Evolutionary conservation across 2,797 vertebrate genomes (phyloP).

Genomic region (Pangasius macronema): DNA sequence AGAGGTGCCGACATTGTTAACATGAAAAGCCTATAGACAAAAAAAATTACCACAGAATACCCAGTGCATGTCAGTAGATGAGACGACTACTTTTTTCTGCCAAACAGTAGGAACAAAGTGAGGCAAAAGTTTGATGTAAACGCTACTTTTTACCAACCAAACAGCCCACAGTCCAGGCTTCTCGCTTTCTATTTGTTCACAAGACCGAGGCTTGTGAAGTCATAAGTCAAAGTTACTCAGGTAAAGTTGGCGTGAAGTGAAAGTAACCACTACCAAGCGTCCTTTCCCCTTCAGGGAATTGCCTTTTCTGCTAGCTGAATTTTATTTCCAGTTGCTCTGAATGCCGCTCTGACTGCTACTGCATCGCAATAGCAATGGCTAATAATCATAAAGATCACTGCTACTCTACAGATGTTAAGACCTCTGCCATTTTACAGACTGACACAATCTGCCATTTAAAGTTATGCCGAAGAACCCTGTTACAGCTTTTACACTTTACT

Average conservation of each 20-base stretch:
- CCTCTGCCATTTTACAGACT: too few relatives aligned
- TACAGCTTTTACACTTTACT: too few relatives aligned
- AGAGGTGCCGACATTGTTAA: neutral
- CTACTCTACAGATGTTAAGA: too few relatives aligned
- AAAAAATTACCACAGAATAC: neutral
- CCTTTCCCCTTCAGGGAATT: neutral
- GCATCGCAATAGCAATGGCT: neutral
- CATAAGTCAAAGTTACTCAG: neutral
- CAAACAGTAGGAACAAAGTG: neutral
- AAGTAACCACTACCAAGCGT: too few relatives aligned
- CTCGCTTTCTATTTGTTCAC: neutral
- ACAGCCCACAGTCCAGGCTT: neutral
- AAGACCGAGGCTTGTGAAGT: neutral
- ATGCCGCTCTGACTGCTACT: neutral
- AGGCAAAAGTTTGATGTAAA: neutral
- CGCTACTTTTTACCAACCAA: neutral
- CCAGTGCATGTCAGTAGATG: neutral
- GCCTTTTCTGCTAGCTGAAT: too few relatives aligned
- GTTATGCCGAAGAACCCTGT: neutral
- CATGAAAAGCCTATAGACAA: neutral
- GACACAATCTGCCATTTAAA: neutral
- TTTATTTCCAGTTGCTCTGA: too few relatives aligned
- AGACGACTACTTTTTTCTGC: neutral
- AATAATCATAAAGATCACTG: too few relatives aligned
- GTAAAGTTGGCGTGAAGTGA: neutral